These are phyloP conservation scores for Diprion similis DNA, from an alignment of 1,140 invertebrate species.

Conservation along the genomic window DNA sequence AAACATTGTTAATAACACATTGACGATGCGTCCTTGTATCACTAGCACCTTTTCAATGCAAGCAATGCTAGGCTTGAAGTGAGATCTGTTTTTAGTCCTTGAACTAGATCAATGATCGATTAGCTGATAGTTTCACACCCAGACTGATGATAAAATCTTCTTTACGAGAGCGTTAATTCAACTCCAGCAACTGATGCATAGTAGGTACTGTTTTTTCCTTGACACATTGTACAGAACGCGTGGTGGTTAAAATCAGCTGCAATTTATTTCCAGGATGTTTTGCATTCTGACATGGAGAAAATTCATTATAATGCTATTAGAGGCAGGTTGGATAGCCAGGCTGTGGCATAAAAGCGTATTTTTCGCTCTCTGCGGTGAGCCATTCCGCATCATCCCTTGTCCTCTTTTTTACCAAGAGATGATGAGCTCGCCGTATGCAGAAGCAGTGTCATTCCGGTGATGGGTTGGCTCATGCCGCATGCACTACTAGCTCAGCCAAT, in stretches of 20 bases:
- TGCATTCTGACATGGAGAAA: background rate
- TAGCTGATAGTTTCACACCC: background rate
- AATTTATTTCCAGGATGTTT: background rate
- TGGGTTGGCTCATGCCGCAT: background rate
- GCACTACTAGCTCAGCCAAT: background rate
- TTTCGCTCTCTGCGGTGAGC: background rate
- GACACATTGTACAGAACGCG: background rate
- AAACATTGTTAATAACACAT: background rate
- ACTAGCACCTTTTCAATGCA: too few species aligned
- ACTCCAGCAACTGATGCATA: too few species aligned
- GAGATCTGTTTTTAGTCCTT: too few species aligned
- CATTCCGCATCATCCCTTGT: background rate
- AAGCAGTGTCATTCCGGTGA: conserved; percentile 8
- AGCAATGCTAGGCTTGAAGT: too few species aligned
- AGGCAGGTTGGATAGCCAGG: conserved; percentile 9
- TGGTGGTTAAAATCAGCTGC: background rate
- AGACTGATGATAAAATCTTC: too few species aligned
- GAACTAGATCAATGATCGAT: too few species aligned
- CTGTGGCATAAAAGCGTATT: conserved; percentile 8
- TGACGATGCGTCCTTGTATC: background rate
- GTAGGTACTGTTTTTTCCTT: background rate
- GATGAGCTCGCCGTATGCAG: conserved; percentile 10
- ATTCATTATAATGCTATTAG: conserved; percentile 20
- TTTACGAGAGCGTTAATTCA: too few species aligned
- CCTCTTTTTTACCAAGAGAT: background rate